Base-by-base conservation (phyloP, 2,888 invertebrate genomes). In the Malacosoma neustria region DNA sequence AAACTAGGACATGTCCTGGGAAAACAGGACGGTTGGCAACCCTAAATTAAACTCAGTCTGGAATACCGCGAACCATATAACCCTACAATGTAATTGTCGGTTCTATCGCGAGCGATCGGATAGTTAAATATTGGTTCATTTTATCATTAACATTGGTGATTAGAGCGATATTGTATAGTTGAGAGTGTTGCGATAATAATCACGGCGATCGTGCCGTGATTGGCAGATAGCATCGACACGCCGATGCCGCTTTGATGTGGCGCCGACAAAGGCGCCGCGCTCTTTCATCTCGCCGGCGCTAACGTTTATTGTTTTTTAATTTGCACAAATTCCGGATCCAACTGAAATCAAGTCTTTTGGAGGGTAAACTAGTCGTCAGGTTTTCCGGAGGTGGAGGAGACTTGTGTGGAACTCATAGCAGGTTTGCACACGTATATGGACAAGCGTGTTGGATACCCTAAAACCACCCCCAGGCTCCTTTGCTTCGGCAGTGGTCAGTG, bases 211-310 rank as follows among this genome's bases (percentile, higher is more conserved):
- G 38, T 42, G 49, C 48, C 47, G 42, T 50, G 54, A 54, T 54
- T 54, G 57, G 49, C 51, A 22, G 22, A 22, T 22, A 22, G 9
- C 9, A 22, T 22, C 22, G 22, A 22, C 22, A 22, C 22, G 7
- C 22, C 43, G 49, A 59, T 65, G 64, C 51, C 37, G 35, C 51
- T 54, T 56, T 57, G 48, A 53, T 39, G 36, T 43, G 22, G 11
- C 38, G 49, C 54, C 57, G 51, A 48, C 63, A 67, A 67, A 63
- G 35, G 51, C 38, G 43, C 51, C 64, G 65, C 53, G 46, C 37
- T 47, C 55, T 67, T 67, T 67, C 55, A 63, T 54, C 48, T 50
- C 43, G 35, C 36, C 62, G 59, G 13, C 30, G 22, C 6, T 2
- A 5, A 7, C 22, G 4, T 9, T 22, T 22, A 22, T 22, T 9